Evolutionary conservation across 2,113 vertebrate species (phyloP).

Genomic region (Merops nubicus): DNA sequence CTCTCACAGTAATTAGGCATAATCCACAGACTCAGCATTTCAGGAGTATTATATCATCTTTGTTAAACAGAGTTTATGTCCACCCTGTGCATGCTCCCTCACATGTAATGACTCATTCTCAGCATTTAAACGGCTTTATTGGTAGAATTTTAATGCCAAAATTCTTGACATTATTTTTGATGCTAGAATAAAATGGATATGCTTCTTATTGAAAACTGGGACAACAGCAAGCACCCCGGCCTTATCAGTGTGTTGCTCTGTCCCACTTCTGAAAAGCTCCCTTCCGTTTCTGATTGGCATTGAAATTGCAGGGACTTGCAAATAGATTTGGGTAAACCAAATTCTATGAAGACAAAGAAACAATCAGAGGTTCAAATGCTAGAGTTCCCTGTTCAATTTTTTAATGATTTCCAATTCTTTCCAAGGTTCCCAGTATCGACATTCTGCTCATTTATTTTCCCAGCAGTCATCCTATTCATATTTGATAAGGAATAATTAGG

Average conservation of each 20-base stretch:
- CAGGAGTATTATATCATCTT: not conserved
- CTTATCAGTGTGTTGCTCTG: not conserved
- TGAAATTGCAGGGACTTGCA: not conserved
- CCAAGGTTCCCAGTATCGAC: not conserved
- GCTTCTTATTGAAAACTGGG: not conserved
- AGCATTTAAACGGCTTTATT: not conserved
- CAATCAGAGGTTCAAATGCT: not conserved
- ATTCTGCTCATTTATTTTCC: constrained; percentile 24
- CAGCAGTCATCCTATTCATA: constrained; percentile 6
- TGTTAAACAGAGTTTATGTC: not conserved
- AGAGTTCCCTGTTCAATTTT: not conserved
- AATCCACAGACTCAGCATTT: not conserved
- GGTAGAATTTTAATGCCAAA: not conserved
- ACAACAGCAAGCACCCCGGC: not conserved
- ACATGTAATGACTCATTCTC: not conserved
- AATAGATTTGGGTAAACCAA: not conserved
- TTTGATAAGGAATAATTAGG: constrained; percentile 56
- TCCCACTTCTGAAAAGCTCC: not conserved
- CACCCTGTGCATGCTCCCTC: not conserved
- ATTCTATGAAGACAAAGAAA: constrained; percentile 9
- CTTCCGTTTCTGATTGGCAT: not conserved
- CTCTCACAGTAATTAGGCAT: not conserved
- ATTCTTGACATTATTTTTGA: not conserved
- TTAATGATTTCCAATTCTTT: constrained; percentile 32
- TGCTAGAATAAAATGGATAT: not conserved